Evolutionary conservation across 2,113 vertebrate species (phyloP).

Genomic region (Strix uralensis): DNA sequence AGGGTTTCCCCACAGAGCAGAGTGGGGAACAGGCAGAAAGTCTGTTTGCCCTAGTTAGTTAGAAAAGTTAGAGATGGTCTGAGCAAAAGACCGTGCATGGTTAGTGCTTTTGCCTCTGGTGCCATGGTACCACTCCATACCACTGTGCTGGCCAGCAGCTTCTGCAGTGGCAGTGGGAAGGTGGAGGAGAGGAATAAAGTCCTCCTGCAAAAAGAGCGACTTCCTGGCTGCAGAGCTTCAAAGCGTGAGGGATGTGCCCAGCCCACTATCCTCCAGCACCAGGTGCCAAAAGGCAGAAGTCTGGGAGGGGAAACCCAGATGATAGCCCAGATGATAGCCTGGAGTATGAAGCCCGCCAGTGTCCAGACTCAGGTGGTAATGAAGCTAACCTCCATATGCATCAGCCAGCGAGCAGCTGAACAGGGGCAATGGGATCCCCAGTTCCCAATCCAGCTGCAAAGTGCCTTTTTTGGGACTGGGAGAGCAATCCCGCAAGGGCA

Average conservation of each 20-base stretch:
- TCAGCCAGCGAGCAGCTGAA: accelerated
- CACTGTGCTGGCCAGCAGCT: accelerated
- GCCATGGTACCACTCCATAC: accelerated
- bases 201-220: not conserved
- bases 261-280: not conserved
- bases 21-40: not conserved
- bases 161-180: not conserved
- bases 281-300: not conserved
- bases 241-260: accelerated
- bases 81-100: not conserved
- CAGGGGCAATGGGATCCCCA: accelerated
- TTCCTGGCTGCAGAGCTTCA: not conserved
- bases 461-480: not conserved
- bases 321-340: not conserved
- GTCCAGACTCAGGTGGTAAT: no score
- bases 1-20: not conserved
- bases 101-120: accelerated
- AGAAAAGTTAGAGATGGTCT: not conserved
- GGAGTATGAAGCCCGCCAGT: not conserved
- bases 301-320: not conserved
- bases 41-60: not conserved
- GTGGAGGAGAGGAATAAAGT: not conserved
- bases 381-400: not conserved
- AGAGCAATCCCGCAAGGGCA: not conserved
- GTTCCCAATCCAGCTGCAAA: not conserved